Conservation (phyloP, 2,113 vertebrate species). For the Tichodroma muraria region DNA sequence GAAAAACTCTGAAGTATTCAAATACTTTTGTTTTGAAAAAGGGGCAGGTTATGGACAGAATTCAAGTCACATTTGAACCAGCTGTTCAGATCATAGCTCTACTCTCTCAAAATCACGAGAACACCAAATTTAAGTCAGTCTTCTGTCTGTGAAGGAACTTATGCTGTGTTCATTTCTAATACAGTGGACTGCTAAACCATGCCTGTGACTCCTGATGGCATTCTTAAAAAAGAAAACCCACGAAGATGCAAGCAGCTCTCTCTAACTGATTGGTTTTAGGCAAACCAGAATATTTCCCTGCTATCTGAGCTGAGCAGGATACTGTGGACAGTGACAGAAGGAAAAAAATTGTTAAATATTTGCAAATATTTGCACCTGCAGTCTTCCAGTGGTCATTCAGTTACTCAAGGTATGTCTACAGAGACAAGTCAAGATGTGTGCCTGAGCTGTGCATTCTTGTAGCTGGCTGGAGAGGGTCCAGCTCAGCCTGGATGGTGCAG, state of each 20-base stretch:
- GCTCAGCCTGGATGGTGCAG: background rate
- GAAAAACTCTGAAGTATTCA: background rate
- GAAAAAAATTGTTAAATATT: background rate
- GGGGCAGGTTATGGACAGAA: background rate
- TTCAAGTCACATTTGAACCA: background rate
- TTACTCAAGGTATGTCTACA: background rate
- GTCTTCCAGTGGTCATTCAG: background rate
- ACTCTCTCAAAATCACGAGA: background rate
- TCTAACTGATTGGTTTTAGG: background rate
- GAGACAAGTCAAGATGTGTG: accelerated
- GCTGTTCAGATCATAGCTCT: background rate
- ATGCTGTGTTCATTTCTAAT: background rate
- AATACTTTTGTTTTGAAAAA: background rate
- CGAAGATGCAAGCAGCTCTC: background rate
- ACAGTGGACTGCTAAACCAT: background rate
- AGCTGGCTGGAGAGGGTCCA: background rate
- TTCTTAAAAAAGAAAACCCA: background rate
- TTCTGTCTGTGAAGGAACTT: background rate
- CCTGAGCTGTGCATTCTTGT: background rate
- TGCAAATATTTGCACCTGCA: background rate
- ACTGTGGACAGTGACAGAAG: background rate
- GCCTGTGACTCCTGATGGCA: background rate
- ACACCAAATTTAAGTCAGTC: background rate
- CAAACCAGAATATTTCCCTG: background rate
- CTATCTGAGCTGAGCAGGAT: background rate